phyloP scores from a whole-genome alignment of 2,888 invertebrate genomes.

The Drosophila cognata region DNA sequence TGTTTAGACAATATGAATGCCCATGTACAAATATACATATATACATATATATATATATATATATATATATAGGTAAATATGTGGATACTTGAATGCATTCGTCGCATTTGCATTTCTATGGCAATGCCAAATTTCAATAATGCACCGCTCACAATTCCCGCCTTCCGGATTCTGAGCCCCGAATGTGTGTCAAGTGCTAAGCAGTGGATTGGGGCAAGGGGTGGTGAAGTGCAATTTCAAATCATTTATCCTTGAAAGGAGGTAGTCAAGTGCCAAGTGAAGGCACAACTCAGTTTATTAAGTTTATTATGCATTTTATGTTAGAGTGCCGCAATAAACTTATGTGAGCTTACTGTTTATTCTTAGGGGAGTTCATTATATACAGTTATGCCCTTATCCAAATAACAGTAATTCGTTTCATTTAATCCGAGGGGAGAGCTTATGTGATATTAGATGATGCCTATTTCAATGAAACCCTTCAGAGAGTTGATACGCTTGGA shows the following conservation, averaged over 20 bases:
- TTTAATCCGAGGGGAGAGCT: not conserved
- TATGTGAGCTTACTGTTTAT: not conserved
- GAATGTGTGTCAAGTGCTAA: constrained; percentile 40
- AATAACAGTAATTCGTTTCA: not conserved
- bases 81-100: constrained; percentile 22
- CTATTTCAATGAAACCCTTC: not conserved
- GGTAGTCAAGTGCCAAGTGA: not conserved
- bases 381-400: not conserved
- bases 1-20: constrained; percentile 28
- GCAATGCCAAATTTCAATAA: constrained; percentile 27
- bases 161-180: constrained; percentile 16
- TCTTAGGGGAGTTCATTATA: not conserved
- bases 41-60: not conserved
- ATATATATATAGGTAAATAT: not conserved
- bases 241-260: constrained; percentile 22
- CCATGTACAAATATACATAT: not conserved
- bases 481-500: not conserved
- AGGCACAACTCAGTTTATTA: constrained; percentile 4
- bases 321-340: not conserved
- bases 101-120: constrained; percentile 21
- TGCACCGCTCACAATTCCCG: constrained; percentile 5
- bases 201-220: not conserved
- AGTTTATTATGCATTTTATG: constrained; percentile 19
- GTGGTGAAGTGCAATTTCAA: constrained; percentile 23
- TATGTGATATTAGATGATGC: not conserved